Conservation (phyloP, 1,140 invertebrate species). For the Yoshiicerus persimilis region DNA sequence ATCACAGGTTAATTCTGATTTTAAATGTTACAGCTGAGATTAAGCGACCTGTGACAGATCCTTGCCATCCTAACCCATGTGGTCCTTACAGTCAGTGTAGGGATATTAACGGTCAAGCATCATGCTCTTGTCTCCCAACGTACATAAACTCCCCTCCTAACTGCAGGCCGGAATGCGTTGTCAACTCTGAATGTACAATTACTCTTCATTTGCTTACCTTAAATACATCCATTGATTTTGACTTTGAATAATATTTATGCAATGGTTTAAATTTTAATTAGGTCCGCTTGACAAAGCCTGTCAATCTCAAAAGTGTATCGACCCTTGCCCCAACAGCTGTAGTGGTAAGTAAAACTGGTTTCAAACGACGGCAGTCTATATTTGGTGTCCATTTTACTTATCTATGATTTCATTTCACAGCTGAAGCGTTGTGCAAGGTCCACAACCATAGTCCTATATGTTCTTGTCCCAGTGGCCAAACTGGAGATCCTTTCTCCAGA, state of each 20-base stretch:
- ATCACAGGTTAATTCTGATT: too few species aligned
- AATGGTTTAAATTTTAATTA: not conserved
- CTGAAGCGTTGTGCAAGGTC: constrained; percentile 58
- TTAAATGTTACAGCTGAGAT: not conserved
- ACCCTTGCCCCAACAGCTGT: constrained; percentile 63
- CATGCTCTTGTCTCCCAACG: constrained; percentile 64
- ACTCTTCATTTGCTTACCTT: not conserved
- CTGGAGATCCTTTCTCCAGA: constrained; percentile 70
- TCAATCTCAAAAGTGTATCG: constrained; percentile 74
- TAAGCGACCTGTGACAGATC: constrained; percentile 49
- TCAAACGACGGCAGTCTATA: not conserved
- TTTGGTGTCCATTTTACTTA: not conserved
- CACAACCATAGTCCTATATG: constrained; percentile 75
- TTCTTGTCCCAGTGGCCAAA: constrained; percentile 67
- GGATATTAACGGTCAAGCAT: constrained; percentile 59
- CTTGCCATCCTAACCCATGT: constrained; percentile 54
- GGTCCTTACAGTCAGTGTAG: constrained; percentile 65
- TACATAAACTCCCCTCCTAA: constrained; percentile 60
- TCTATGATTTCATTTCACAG: too few species aligned
- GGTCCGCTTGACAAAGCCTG: constrained; percentile 72
- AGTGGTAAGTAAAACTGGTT: constrained; percentile 50
- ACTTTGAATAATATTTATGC: not conserved
- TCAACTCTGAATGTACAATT: constrained; percentile 57
- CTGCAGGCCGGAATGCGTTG: constrained; percentile 52
- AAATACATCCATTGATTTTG: not conserved